Conservation (phyloP, 2,113 vertebrate species). For the Mustela nigripes region DNA sequence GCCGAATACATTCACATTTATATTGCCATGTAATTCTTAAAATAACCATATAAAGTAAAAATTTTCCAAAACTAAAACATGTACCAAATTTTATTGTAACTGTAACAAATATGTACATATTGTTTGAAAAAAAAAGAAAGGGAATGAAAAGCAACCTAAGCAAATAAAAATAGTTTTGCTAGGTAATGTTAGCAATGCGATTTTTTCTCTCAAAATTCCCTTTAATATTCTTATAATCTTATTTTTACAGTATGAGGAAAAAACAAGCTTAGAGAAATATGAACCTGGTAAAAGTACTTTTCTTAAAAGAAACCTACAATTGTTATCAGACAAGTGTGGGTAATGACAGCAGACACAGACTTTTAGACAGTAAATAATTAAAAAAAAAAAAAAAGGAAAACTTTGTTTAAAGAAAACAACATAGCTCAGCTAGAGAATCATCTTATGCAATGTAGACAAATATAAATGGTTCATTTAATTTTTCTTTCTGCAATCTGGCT, state of each 20-base stretch:
- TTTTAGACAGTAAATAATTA: not conserved
- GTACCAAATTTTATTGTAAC: not conserved
- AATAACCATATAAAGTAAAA: not conserved
- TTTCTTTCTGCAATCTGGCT: not conserved
- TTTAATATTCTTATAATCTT: not conserved
- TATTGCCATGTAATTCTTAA: not conserved
- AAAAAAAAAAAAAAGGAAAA: not conserved
- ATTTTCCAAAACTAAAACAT: not conserved
- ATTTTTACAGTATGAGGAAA: not conserved
- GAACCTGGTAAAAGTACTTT: not conserved
- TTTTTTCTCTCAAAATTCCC: not conserved
- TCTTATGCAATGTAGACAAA: not conserved
- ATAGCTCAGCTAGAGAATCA: not conserved
- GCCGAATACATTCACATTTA: not conserved
- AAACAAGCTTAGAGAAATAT: not conserved
- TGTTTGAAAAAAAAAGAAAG: not conserved
- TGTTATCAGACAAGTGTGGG: not conserved
- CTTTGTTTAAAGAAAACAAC: not conserved
- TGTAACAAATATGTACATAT: not conserved
- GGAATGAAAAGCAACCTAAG: not conserved
- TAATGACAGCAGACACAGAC: not conserved
- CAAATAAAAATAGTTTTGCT: slow-evolving; percentile 22
- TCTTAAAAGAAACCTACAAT: not conserved
- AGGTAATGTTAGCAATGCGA: not conserved
- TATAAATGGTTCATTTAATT: not conserved